These are phyloP conservation scores for Polylopha cassiicola DNA, from an alignment of 2,888 invertebrate species.

Conservation along the genomic window DNA sequence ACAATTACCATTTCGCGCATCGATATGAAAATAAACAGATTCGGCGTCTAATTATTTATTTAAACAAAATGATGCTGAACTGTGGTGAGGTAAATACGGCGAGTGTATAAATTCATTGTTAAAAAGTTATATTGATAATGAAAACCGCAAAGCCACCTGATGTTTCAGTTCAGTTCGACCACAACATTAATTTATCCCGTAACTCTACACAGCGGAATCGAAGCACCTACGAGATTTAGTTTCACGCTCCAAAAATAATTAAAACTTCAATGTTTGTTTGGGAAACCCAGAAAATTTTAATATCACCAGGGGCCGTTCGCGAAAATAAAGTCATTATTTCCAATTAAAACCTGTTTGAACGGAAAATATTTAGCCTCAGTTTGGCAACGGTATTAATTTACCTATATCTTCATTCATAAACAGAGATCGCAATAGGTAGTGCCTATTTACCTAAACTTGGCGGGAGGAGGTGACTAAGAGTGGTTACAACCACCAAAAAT, in stretches of 20 bases:
- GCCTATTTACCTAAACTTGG: too few relatives aligned
- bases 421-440: background rate
- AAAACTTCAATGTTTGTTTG: conserved; percentile 27
- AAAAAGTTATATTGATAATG: conserved; percentile 19
- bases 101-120: too few relatives aligned
- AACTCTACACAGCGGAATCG: conserved; percentile 5
- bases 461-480: too few relatives aligned
- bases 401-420: background rate
- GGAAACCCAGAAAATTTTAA: conserved; percentile 32
- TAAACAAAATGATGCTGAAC: too few relatives aligned
- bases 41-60: too few relatives aligned
- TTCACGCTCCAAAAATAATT: conserved; percentile 29
- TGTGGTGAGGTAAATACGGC: too few relatives aligned
- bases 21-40: too few relatives aligned
- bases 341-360: conserved; percentile 8
- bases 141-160: conserved; percentile 26
- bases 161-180: conserved; percentile 25
- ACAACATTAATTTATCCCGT: conserved; percentile 26
- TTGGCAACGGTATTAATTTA: conserved; percentile 9
- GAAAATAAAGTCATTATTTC: conserved; percentile 17
- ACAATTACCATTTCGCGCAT: too few relatives aligned
- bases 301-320: conserved; percentile 26
- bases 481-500: too few relatives aligned
- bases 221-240: conserved; percentile 25
- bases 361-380: conserved; percentile 1